A percentile compares a stretch with the other conserved stretches of the same genome.
Conservation (phyloP, 2,797 vertebrate species). For the Coluber constrictor region DNA sequence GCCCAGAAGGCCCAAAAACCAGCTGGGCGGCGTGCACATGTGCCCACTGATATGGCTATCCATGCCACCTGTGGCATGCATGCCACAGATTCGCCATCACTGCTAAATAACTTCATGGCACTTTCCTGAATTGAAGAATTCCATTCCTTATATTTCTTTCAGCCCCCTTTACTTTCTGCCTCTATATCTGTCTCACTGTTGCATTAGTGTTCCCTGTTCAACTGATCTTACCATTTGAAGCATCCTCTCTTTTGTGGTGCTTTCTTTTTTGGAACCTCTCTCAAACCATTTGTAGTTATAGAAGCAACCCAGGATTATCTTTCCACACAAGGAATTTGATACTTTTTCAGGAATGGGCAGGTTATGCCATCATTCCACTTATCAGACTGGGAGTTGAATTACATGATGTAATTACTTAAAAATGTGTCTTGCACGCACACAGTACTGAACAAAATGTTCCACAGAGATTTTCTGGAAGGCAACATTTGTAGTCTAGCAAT, state of each 20-base stretch:
- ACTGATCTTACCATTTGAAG: not conserved
- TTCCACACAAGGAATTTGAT: not conserved
- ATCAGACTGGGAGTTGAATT: not conserved
- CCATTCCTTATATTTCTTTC: not conserved
- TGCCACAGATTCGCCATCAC: too few species aligned
- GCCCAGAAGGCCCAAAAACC: too few species aligned
- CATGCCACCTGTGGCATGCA: too few species aligned
- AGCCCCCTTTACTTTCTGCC: not conserved
- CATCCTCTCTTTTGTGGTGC: not conserved
- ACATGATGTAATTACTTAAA: not conserved
- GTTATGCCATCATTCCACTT: not conserved
- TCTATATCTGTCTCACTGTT: not conserved
- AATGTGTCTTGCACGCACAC: not conserved
- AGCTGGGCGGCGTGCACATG: too few species aligned
- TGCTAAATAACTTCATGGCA: not conserved
- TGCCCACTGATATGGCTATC: too few species aligned
- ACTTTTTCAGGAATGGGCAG: not conserved
- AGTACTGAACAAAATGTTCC: not conserved
- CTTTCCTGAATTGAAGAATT: not conserved
- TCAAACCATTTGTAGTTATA: not conserved
- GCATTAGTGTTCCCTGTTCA: not conserved
- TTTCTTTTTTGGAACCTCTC: not conserved
- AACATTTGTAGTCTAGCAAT: not conserved
- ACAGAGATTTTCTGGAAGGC: not conserved
- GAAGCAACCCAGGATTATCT: not conserved